Evolutionary conservation across 2,113 vertebrate species (phyloP).

Genomic region (Tachuris rubrigastra): DNA sequence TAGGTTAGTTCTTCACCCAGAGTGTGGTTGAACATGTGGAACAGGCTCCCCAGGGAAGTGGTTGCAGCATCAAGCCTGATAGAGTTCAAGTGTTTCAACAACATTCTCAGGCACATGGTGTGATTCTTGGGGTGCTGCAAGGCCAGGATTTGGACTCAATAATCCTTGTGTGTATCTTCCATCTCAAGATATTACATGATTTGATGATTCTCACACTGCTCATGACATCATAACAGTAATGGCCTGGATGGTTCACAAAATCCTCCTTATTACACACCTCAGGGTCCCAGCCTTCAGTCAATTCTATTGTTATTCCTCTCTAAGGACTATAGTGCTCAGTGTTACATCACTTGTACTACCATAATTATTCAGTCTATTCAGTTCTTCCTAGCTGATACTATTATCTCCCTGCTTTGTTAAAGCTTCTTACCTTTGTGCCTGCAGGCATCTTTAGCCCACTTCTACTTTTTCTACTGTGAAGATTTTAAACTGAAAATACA

Average conservation of each 20-base stretch:
- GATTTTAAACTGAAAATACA: not conserved
- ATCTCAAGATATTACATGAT: not conserved
- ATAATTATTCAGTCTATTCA: not conserved
- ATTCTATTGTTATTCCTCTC: not conserved
- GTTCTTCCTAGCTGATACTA: not conserved
- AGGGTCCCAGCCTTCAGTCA: not conserved
- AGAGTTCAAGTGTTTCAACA: not conserved
- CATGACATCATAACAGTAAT: not conserved
- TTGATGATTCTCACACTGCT: not conserved
- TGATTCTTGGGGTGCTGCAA: not conserved
- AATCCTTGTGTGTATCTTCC: not conserved
- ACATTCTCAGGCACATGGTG: not conserved
- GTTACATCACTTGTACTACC: not conserved
- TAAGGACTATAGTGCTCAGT: not conserved
- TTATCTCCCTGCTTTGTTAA: not conserved
- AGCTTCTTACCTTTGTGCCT: not conserved
- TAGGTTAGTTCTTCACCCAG: no score
- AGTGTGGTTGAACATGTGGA: not conserved
- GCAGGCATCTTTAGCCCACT: not conserved
- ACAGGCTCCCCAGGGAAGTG: not conserved
- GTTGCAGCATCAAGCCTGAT: not conserved
- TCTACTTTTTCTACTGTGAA: not conserved
- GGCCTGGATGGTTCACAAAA: not conserved
- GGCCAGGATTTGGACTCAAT: fast-evolving
- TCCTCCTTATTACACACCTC: not conserved